phyloP scores from a whole-genome alignment of 1,140 invertebrate genomes.

The Sarcophaga peregrina region DNA sequence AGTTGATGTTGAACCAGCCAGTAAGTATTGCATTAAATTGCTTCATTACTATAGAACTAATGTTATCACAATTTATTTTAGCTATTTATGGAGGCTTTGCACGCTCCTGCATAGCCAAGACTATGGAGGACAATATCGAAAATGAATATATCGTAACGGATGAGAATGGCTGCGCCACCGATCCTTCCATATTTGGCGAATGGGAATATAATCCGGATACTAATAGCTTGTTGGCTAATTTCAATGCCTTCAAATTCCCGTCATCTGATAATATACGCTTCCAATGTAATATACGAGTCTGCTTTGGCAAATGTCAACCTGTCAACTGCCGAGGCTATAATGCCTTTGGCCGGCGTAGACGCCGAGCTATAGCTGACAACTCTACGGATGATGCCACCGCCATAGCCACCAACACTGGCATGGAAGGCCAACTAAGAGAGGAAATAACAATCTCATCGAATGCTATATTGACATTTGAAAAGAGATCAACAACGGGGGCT shows the following conservation, averaged over 20 bases:
- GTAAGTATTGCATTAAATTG: conserved; percentile 69
- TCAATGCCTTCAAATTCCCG: conserved; percentile 96
- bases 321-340: conserved; percentile 92
- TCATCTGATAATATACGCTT: conserved; percentile 94
- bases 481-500: conserved; percentile 76
- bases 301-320: conserved; percentile 94
- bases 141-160: conserved; percentile 94
- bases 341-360: conserved; percentile 83
- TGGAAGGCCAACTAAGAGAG: conserved; percentile 86
- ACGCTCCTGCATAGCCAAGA: conserved; percentile 91
- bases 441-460: conserved; percentile 94
- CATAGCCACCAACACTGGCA: conserved; percentile 64
- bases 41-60: neutral
- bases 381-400: conserved; percentile 71
- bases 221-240: conserved; percentile 84
- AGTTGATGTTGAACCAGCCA: conserved; percentile 92
- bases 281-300: conserved; percentile 95
- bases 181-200: conserved; percentile 91
- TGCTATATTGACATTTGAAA: conserved; percentile 88
- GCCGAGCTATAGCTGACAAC: conserved; percentile 73
- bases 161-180: conserved; percentile 92
- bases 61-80: conserved; percentile 58
- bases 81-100: conserved; percentile 95
- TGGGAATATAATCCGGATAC: conserved; percentile 89
- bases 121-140: conserved; percentile 87